These are phyloP conservation scores for Anagrus nilaparvatae DNA, from an alignment of 1,140 invertebrate genomes.

Conservation along the genomic window DNA sequence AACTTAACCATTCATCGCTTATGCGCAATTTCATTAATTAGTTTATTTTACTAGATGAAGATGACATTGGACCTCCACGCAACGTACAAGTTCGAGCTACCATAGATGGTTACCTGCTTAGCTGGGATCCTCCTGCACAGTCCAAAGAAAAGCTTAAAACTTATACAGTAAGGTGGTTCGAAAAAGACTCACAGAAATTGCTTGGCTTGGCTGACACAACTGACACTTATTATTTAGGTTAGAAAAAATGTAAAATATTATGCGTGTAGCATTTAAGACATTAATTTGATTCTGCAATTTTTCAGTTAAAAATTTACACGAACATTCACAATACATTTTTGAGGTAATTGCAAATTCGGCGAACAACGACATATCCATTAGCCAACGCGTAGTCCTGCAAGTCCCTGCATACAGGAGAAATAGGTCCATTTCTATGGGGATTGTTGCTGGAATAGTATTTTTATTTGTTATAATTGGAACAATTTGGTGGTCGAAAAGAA, in stretches of 20 bases:
- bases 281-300: slow-evolving; percentile 19
- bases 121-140: slow-evolving; percentile 58
- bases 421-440: slow-evolving; percentile 51
- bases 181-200: slow-evolving; percentile 46
- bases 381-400: slow-evolving; percentile 45
- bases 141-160: slow-evolving; percentile 46
- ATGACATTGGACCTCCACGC: slow-evolving; percentile 49
- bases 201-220: slow-evolving; percentile 51
- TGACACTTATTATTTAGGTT: slow-evolving; percentile 51
- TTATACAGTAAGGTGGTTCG: slow-evolving; percentile 53
- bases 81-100: slow-evolving; percentile 54
- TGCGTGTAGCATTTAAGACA: too few species aligned
- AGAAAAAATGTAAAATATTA: slow-evolving; percentile 11
- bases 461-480: slow-evolving; percentile 47
- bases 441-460: slow-evolving; percentile 46
- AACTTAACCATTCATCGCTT: too few species aligned
- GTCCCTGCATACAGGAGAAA: slow-evolving; percentile 52
- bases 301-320: slow-evolving; percentile 51
- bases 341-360: slow-evolving; percentile 52
- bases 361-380: slow-evolving; percentile 44
- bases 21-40: not conserved
- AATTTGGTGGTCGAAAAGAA: slow-evolving; percentile 49
- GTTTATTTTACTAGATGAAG: slow-evolving; percentile 13
- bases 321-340: slow-evolving; percentile 55
- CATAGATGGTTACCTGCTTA: slow-evolving; percentile 55